Evolutionary conservation across 2,888 invertebrate species (phyloP), one percentile per base, ranked within the genome.

Genomic region (Dioctria linearis): DNA sequence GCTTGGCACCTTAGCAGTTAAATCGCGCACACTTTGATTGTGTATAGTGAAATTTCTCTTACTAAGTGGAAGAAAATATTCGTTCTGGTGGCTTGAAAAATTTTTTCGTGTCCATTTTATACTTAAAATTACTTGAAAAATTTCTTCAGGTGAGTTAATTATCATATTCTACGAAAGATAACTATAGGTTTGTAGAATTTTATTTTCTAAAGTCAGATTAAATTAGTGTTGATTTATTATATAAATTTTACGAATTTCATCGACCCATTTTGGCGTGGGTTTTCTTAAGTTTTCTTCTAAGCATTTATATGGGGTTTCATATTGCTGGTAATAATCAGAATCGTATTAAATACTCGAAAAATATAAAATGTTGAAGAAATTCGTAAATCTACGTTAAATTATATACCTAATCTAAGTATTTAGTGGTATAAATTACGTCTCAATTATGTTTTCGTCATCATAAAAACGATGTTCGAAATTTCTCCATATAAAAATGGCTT

Each of bases 81-180:
- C 78, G 78, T 65, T 78, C 66, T 66, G 25, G 66, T 66, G 66
- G 54, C 51, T 63, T 65, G 65, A 84, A 84, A 82, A 82, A 82
- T 81, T 81, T 81, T 82, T 81, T 82, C 79, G 83, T 83, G 81
- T 81, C 84, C 83, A 87, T 85, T 86, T 86, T 86, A 83, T 81
- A 83, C 69, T 76, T 83, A 82, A 84, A 85, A 86, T 85, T 85
- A 84, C 84, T 83, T 82, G 82, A 83, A 83, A 83, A 85, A 85
- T 85, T 86, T 80, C n/a, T 85, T 87, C 85, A 85, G 86, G 86
- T 86, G 83, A 87, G 86, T 86, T 82, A 84, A 83, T 85, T 85
- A 84, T 86, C 84, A 80, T 83, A 73, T 86, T 87, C 86, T 85
- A 86, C 80, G 83, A 85, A 84, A 83, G 83, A 84, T 87, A 83